Evolutionary conservation across 2,797 vertebrate species (phyloP).

Genomic region (Todus mexicanus): DNA sequence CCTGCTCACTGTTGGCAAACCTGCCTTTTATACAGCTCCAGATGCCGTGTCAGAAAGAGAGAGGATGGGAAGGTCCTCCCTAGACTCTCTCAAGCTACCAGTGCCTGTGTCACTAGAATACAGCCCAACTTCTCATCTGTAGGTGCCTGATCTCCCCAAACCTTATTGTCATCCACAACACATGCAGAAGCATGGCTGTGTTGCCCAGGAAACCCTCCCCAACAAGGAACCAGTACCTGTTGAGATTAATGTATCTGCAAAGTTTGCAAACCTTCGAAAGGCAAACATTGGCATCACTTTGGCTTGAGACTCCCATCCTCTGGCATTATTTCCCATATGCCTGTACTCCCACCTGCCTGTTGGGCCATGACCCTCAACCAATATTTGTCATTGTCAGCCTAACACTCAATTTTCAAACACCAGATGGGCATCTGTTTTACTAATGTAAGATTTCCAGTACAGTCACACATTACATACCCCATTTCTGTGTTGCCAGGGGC

Average conservation of each 20-base stretch:
- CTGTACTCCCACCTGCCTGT: neutral
- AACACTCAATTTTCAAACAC: neutral
- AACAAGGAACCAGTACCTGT: neutral
- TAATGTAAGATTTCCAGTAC: neutral
- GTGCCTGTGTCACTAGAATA: neutral
- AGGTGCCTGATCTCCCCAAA: neutral
- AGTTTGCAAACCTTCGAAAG: neutral
- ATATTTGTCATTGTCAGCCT: neutral
- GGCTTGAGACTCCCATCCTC: neutral
- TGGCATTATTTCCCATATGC: neutral
- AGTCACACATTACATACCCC: neutral
- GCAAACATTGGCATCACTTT: neutral
- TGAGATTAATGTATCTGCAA: neutral
- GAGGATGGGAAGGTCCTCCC: neutral
- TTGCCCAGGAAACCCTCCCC: neutral
- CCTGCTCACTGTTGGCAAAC: neutral
- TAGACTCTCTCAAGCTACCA: neutral
- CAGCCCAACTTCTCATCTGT: neutral
- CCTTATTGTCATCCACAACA: neutral
- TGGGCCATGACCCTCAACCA: neutral
- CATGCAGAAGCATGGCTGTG: neutral
- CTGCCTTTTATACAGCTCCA: neutral
- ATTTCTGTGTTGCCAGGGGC: neutral
- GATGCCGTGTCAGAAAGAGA: neutral
- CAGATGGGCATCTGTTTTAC: neutral